Evolutionary conservation across 1,140 invertebrate genomes (phyloP), one percentile per base, ranked within the genome.

Genomic region (Sitophilus oryzae): DNA sequence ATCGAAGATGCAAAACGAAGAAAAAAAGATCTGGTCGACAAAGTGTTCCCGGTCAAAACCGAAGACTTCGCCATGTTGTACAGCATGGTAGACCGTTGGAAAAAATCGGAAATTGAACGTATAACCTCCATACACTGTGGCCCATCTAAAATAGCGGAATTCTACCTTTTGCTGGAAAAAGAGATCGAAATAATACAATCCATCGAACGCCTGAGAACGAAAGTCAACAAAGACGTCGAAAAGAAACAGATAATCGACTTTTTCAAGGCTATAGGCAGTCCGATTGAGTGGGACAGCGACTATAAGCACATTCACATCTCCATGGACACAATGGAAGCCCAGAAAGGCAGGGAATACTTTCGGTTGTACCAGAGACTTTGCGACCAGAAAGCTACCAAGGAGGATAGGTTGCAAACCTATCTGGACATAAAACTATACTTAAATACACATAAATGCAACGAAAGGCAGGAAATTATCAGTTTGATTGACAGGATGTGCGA

Each of bases 51-150:
- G 0, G 75, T 73, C 55, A 79, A 75, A 0, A 75, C 77, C 49
- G 73, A 75, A 55, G 82, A 85, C 64, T 85, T 84, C 56, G 77
- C 80, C 49, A 77, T 82, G 69, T 65, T 86, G 1, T 84, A 83
- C 58, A 71, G 59, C 11, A 72, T 79, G 75, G 75, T 85, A 5
- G 81, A 84, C 59, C 73, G 74, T 11, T 85, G 83, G 82, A 80
- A 79, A 68, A 73, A 74, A 34, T 74, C 76, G 16, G 78, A 82
- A 72, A 74, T 79, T 14, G 68, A 77, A 43, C 68, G 77, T 49
- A 80, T 82, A 59, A 78, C 76, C 16, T 72, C 69, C 34, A 70
- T 76, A 45, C 74, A 79, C 59, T 79, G 78, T 15, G 78, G 78
- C 46, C 76, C 77, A 4, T 73, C 78, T 0, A 80, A 79, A 65